Base-by-base conservation (phyloP, 2,113 vertebrate genomes). In the Phrynosoma blainvillii region DNA sequence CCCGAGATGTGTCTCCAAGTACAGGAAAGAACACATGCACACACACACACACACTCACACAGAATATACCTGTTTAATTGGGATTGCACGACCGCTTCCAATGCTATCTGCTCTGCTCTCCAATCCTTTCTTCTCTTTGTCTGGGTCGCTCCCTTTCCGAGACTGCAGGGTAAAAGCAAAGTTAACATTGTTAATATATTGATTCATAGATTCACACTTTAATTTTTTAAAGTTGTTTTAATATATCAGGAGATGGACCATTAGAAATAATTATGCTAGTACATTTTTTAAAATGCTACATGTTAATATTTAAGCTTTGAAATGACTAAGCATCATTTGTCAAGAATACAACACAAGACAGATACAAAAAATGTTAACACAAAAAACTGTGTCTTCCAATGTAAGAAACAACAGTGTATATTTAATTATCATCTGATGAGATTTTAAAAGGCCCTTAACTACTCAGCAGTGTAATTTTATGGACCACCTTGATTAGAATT, bases 91-190 rank as follows among this genome's bases (percentile, higher is more conserved):
- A 54, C 99, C 99, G 87, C 98, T 99, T 95, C 99, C 99, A 92
- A 99, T 99, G 97, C 98, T 99, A 97, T 99, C 99, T 66, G 98
- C 98, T 1, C 99, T 98, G 93, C 96, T 96, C 96, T 99, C 99
- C 96, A 98, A 95, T 89, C 98, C 97, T 95, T 99, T 99, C 97
- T 99, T 99, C 96, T 99, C 98, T 97, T 99, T 99, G 96, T 99
- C 98, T 91, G 98, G 96, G 94, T 99, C 99, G 90, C 96, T 99
- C 93, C 98, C 98, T 96, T 99, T 99, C 94, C 99, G 98, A 93
- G 99, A 99, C 99, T 99, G 98, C 75, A 94, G 96, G 95, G 93
- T 83, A 88, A 96, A 96, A 95, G 94, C 54, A 96, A 95, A 97
- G 96, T 97, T 96, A 95, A 95, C 84, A 70, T 85, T 82, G 88